Conservation (phyloP, 1,140 invertebrate genomes). For the Bombus sibiricus region DNA sequence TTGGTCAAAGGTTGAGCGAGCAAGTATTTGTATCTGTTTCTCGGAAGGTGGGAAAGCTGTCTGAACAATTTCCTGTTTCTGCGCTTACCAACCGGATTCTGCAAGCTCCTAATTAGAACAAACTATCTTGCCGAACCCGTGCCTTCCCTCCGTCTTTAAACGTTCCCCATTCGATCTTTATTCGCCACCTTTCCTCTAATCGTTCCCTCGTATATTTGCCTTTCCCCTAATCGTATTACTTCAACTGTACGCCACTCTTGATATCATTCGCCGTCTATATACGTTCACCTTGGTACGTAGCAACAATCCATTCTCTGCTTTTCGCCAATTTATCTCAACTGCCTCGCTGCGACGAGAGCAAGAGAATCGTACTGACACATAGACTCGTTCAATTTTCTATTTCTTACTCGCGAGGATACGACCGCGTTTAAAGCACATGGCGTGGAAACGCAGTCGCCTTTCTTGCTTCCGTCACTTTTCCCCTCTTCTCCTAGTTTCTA, state of each 20-base stretch:
- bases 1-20: not conserved
- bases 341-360: not conserved
- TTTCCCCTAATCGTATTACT: not conserved
- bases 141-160: not conserved
- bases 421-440: conserved; percentile 47
- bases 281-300: not conserved
- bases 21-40: not conserved
- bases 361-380: not conserved
- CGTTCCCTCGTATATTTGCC: not conserved
- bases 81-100: not conserved
- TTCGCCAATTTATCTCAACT: not conserved
- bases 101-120: conserved; percentile 7
- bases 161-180: not conserved
- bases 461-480: not conserved
- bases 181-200: not conserved
- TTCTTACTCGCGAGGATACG: not conserved
- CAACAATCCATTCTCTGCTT: not conserved
- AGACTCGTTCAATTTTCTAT: conserved; percentile 33
- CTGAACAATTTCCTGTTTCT: conserved; percentile 6
- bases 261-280: not conserved
- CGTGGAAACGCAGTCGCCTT: conserved; percentile 26
- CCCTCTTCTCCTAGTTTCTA: not conserved
- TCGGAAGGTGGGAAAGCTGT: not conserved
- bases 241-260: no score
- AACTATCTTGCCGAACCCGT: not conserved